Evolutionary conservation across 2,888 invertebrate species (phyloP).

Genomic region (Timema cristinae): DNA sequence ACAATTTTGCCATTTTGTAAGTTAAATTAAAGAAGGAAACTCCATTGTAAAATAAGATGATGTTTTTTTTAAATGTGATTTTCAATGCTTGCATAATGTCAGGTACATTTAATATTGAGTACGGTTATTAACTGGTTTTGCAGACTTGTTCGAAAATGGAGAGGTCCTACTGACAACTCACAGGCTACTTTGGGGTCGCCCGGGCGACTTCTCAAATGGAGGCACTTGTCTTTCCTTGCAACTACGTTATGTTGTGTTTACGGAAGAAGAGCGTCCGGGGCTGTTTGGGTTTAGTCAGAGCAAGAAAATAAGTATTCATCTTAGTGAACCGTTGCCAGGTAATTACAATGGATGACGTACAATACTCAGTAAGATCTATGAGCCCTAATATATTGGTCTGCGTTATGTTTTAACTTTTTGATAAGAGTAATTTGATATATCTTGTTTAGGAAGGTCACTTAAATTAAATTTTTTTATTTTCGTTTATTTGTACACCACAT

Average conservation of each 20-base stretch:
- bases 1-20: no score
- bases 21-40: no score
- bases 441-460: no score
- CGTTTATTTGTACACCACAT: no score
- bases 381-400: neutral
- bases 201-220: slow-evolving; percentile 67
- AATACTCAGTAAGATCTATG: neutral
- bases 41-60: no score
- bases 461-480: no score
- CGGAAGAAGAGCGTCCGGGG: slow-evolving; percentile 78
- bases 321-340: slow-evolving; percentile 62
- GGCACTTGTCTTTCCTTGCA: slow-evolving; percentile 65
- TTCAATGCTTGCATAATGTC: no score
- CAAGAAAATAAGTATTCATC: slow-evolving; percentile 71
- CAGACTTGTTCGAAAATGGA: slow-evolving; percentile 80
- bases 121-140: slow-evolving; percentile 27
- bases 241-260: slow-evolving; percentile 65
- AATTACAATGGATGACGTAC: slow-evolving; percentile 30
- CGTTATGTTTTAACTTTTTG: no score
- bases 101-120: neutral
- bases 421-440: no score
- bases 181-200: slow-evolving; percentile 76
- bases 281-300: slow-evolving; percentile 77
- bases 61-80: no score
- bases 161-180: slow-evolving; percentile 80